Evolutionary conservation across 2,113 vertebrate genomes (phyloP).

Genomic region (Centropristis striata): DNA sequence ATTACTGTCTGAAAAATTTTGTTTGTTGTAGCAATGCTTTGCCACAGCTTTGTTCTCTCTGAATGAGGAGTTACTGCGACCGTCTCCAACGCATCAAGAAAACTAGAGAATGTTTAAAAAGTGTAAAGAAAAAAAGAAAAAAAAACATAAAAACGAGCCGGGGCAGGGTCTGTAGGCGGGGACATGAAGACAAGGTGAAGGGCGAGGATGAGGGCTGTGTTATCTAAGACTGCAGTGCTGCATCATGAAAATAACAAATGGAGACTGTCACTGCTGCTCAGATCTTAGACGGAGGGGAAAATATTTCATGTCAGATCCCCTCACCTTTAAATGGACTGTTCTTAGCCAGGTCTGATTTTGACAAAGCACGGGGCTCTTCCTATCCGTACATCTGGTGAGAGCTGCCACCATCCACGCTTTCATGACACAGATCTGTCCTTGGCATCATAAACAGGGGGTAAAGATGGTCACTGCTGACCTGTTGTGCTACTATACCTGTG

Average conservation of each 20-base stretch:
- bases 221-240: slow-evolving; percentile 84
- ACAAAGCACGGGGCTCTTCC: slow-evolving; percentile 76
- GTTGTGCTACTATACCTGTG: slow-evolving; percentile 10
- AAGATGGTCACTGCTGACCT: slow-evolving; percentile 19
- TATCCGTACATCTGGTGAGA: slow-evolving; percentile 67
- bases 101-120: slow-evolving; percentile 74
- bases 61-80: slow-evolving; percentile 53
- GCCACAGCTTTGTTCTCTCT: slow-evolving; percentile 59
- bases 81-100: slow-evolving; percentile 70
- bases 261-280: slow-evolving; percentile 80
- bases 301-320: slow-evolving; percentile 84
- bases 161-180: slow-evolving; percentile 48
- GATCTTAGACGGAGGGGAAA: slow-evolving; percentile 79
- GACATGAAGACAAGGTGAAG: slow-evolving; percentile 82
- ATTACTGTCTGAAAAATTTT: slow-evolving; percentile 58
- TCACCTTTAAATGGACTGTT: slow-evolving; percentile 87
- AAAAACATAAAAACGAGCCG: slow-evolving; percentile 40
- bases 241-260: slow-evolving; percentile 88
- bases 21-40: slow-evolving; percentile 39
- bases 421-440: slow-evolving; percentile 83
- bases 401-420: slow-evolving; percentile 64
- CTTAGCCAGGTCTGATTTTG: slow-evolving; percentile 83
- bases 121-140: slow-evolving; percentile 70
- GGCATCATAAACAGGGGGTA: slow-evolving; percentile 57
- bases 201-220: slow-evolving; percentile 85